Base-by-base conservation (phyloP, 2,888 invertebrate species). In the Argyresthia albistria region DNA sequence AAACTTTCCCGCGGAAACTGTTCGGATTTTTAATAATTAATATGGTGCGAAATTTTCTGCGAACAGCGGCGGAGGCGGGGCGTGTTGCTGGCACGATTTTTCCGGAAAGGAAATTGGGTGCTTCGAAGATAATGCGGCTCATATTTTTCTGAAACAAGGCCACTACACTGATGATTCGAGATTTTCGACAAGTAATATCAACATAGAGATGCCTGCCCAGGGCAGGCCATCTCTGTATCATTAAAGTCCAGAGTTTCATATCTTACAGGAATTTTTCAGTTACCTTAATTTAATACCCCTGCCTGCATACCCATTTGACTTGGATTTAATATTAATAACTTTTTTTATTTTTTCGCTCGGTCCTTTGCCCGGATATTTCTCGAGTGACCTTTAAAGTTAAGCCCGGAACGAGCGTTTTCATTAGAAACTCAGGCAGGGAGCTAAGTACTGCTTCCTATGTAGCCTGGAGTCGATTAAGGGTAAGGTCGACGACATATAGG, bases 1-100 rank as follows among this genome's bases (percentile, higher is more conserved):
- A 25, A 25, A 25, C 25, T 25, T 25, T 25, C 25, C 3, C 25
- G 25, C 25, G 3, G 25, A 25, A 6, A 25, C 25, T 25, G 25
- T 59, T 60, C 50, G 59, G 61, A 61, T 66, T 68, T 37, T 39
- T 51, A 46, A 46, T 55, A 50, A 55, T 55, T 64, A 64, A 63
- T 64, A 43, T 58, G 57, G 54, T 58, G 25, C 12, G 47, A 47
- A 46, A 35, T 25, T 35, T 47, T 47, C 47, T 35, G 47, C 47
- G 47, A 47, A 47, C 9, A 11, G 8, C 15, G 14, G 45, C 47
- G 12, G 25, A 25, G 35, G 35, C 35, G 9, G 35, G 14, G 25
- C n/a, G n/a, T 25, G 25, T 2, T 4, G 49, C 39, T 14, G n/a
- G 25, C 25, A 25, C 25, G 10, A 2, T 49, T 49, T 49, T 49